A percentile compares a stretch with the other conserved stretches of the same genome.
phyloP scores from a whole-genome alignment of 2,888 invertebrate species.

The Lithophane leautieri region DNA sequence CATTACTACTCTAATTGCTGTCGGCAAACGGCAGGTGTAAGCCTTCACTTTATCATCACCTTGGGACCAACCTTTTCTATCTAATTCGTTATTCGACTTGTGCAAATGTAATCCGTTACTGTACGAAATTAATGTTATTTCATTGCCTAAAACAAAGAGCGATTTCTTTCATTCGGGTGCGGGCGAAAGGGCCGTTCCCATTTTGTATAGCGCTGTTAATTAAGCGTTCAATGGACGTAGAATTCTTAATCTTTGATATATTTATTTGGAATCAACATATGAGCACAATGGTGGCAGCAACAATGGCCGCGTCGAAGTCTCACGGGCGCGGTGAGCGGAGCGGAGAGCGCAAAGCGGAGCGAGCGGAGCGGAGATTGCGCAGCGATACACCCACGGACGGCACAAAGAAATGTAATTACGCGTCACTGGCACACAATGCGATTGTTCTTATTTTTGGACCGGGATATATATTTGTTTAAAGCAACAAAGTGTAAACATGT shows the following conservation, averaged over 20 bases:
- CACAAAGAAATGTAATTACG: slow-evolving; percentile 88
- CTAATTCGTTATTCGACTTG: slow-evolving; percentile 72
- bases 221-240: slow-evolving; percentile 47
- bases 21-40: slow-evolving; percentile 77
- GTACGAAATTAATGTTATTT: slow-evolving; percentile 52
- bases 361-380: slow-evolving; percentile 50
- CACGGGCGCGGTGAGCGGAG: slow-evolving; percentile 49
- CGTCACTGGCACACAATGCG: slow-evolving; percentile 78
- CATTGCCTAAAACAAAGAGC: slow-evolving; percentile 20
- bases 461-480: slow-evolving; percentile 29
- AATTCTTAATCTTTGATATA: slow-evolving; percentile 43
- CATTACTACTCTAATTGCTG: slow-evolving; percentile 83
- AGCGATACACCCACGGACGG: slow-evolving; percentile 66
- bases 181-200: slow-evolving; percentile 8
- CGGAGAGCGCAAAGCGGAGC: slow-evolving; percentile 32
- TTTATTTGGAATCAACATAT: slow-evolving; percentile 65
- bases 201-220: slow-evolving; percentile 41
- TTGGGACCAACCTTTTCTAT: slow-evolving; percentile 74
- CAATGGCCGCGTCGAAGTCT: slow-evolving; percentile 55
- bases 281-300: slow-evolving; percentile 62
- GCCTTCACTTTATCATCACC: slow-evolving; percentile 75
- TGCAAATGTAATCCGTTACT: slow-evolving; percentile 66
- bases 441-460: slow-evolving; percentile 74
- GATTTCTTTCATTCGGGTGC: slow-evolving; percentile 16
- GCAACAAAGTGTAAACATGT: too few species aligned